phyloP scores from a whole-genome alignment of 1,140 invertebrate genomes.

The Gerris buenoi region DNA sequence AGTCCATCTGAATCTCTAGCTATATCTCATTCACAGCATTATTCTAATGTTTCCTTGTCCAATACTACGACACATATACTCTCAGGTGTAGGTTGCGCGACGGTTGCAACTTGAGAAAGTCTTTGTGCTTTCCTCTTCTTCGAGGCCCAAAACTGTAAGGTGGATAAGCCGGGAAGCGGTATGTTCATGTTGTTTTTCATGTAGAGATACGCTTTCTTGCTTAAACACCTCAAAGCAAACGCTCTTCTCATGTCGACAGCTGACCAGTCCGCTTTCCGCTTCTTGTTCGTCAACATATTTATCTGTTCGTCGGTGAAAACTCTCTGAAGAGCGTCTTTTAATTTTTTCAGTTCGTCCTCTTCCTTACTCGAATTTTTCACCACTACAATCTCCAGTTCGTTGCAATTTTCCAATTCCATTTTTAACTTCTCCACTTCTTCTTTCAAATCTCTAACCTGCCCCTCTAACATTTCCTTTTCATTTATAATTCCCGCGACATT shows the following conservation, averaged over 20 bases:
- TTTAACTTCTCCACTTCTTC: not conserved
- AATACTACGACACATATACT: no score
- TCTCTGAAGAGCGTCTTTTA: not conserved
- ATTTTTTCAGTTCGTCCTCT: not conserved
- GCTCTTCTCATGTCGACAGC: not conserved
- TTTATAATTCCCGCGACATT: no score
- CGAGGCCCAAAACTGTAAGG: not conserved
- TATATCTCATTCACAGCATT: no score
- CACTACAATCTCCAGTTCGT: not conserved
- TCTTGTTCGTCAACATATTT: not conserved
- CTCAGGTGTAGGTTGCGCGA: no score
- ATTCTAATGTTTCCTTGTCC: no score
- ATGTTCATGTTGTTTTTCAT: not conserved
- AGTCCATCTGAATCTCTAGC: no score
- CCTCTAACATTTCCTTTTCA: no score
- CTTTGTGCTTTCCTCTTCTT: no score
- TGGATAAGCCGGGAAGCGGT: not conserved
- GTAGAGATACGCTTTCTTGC: not conserved
- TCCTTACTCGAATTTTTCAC: not conserved
- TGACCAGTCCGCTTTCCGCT: not conserved
- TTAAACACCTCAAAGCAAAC: not conserved
- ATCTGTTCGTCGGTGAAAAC: no score
- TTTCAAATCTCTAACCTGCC: not conserved
- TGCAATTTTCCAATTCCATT: not conserved
- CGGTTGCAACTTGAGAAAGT: no score